These are phyloP conservation scores for Columba livia DNA, from an alignment of 2,113 vertebrate species.

Conservation along the genomic window DNA sequence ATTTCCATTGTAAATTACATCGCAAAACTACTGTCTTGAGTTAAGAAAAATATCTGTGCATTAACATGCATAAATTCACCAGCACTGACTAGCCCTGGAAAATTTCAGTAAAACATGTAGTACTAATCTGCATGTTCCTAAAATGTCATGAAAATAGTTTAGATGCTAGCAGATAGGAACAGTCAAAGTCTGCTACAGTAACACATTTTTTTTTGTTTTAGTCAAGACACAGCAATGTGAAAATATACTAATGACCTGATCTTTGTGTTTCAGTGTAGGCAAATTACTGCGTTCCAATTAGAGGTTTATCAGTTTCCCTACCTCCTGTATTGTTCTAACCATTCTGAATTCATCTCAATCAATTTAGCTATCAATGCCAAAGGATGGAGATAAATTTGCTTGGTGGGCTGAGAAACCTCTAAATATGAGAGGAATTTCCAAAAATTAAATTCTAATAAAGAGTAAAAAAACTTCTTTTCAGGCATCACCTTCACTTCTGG, in stretches of 20 bases:
- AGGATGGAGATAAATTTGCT: neutral
- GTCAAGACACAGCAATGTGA: neutral
- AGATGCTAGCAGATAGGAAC: neutral
- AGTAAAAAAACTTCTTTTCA: neutral
- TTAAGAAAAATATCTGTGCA: neutral
- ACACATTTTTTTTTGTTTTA: neutral
- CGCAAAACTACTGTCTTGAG: neutral
- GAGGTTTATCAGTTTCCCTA: neutral
- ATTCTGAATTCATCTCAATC: neutral
- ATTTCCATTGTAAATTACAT: neutral
- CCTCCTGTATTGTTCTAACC: neutral
- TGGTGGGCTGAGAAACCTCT: neutral
- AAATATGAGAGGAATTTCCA: neutral
- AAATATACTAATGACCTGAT: neutral
- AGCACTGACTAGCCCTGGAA: neutral
- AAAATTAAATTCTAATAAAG: neutral
- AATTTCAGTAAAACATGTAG: neutral
- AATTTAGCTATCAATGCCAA: neutral
- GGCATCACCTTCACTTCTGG: neutral
- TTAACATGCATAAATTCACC: neutral
- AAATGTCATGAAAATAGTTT: neutral
- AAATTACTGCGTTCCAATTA: neutral
- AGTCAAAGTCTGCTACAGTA: neutral
- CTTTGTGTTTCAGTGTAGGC: neutral
- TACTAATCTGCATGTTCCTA: neutral